Conservation (phyloP, 2,888 invertebrate genomes). For the Molorchus minor region DNA sequence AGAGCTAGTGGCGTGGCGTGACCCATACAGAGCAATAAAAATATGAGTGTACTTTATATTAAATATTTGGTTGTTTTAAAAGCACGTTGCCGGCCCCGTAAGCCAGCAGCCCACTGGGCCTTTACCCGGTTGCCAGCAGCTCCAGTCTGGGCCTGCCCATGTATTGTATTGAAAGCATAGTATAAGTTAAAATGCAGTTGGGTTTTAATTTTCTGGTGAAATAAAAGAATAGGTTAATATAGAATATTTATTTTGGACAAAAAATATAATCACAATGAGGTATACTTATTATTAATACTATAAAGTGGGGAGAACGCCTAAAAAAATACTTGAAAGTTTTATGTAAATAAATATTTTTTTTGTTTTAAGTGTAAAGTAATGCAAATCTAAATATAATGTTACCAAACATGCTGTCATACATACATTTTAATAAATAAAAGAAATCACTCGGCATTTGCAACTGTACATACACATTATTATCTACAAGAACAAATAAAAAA, state of each 20-base stretch:
- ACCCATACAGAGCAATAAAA: too few relatives aligned
- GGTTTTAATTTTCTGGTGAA: background rate
- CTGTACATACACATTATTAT: conserved; percentile 13
- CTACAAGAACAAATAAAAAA: conserved; percentile 32
- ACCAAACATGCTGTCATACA: conserved; percentile 39
- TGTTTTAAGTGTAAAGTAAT: conserved; percentile 25
- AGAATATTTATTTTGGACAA: conserved; percentile 53
- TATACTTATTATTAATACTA: conserved; percentile 57
- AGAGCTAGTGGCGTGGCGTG: too few relatives aligned
- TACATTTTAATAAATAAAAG: conserved; percentile 46
- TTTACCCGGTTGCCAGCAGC: too few relatives aligned
- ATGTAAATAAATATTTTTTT: conserved; percentile 33
- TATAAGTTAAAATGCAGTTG: background rate
- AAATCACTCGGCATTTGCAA: conserved; percentile 35
- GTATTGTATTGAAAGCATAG: too few relatives aligned
- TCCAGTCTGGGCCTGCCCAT: too few relatives aligned
- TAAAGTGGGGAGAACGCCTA: conserved; percentile 50
- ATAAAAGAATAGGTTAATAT: conserved; percentile 5
- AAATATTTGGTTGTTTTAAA: too few relatives aligned
- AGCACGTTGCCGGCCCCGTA: too few relatives aligned
- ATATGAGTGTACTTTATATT: too few relatives aligned
- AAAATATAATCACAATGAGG: conserved; percentile 58
- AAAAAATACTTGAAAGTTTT: conserved; percentile 32
- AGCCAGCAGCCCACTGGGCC: too few relatives aligned
- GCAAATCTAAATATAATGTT: conserved; percentile 34